These are phyloP conservation scores for Cossypha caffra DNA, from an alignment of 2,797 vertebrate species.

Conservation along the genomic window DNA sequence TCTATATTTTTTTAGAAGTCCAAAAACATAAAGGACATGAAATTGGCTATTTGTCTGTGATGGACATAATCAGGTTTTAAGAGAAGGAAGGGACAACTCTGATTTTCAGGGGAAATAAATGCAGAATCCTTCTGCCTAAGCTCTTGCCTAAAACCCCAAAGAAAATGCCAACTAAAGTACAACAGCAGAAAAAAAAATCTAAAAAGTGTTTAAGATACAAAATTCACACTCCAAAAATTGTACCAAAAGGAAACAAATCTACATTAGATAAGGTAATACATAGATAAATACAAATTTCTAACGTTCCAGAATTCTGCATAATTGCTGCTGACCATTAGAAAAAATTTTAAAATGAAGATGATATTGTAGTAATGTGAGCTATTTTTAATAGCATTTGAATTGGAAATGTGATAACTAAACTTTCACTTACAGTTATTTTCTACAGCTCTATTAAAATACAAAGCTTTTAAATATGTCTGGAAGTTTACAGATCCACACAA, in stretches of 20 bases:
- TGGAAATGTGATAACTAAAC: background rate
- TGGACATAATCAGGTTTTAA: background rate
- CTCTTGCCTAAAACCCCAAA: background rate
- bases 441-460: background rate
- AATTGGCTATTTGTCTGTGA: background rate
- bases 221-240: background rate
- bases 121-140: background rate
- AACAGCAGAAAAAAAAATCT: background rate
- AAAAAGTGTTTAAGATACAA: background rate
- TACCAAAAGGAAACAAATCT: background rate
- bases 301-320: background rate
- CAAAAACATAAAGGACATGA: background rate
- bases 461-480: background rate
- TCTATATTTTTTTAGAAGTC: accelerated
- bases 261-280: background rate
- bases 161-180: background rate
- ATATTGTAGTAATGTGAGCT: background rate
- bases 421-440: background rate
- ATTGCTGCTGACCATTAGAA: background rate
- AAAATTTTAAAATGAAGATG: background rate
- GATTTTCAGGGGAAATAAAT: background rate
- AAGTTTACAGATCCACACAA: background rate
- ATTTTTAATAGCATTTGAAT: background rate
- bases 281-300: background rate
- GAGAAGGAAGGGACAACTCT: background rate